These are phyloP conservation scores for Epinephelus malabaricus DNA, from an alignment of 2,797 vertebrate species.

Conservation along the genomic window DNA sequence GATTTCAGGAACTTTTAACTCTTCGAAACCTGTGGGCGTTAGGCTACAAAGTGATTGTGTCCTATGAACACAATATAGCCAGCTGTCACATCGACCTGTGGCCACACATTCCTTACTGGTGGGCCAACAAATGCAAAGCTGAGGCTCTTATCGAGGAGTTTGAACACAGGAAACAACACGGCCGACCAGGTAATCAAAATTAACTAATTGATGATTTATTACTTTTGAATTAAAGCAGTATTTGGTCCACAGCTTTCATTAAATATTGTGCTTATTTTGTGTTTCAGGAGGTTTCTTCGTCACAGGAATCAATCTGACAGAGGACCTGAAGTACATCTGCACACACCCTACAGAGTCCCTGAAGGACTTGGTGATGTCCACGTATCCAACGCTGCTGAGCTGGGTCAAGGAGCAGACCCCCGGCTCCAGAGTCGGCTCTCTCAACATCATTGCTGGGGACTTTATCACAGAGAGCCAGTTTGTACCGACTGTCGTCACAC, in stretches of 20 bases:
- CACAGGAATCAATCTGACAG: conserved; percentile 94
- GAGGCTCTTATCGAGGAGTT: conserved; percentile 88
- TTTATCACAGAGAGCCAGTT: conserved; percentile 90
- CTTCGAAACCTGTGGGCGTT: conserved; percentile 89
- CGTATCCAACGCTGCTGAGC: conserved; percentile 86
- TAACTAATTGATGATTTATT: neutral
- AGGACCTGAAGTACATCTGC: conserved; percentile 90
- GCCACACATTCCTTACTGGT: conserved; percentile 94
- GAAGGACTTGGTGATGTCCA: conserved; percentile 89
- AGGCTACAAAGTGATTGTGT: conserved; percentile 90
- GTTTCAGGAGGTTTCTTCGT: conserved; percentile 91
- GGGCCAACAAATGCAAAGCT: conserved; percentile 91
- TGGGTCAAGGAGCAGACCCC: conserved; percentile 92
- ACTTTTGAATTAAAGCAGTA: neutral
- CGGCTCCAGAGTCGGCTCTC: conserved; percentile 80
- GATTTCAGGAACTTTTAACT: conserved; percentile 88
- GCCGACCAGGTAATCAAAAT: conserved; percentile 88
- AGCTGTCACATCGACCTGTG: conserved; percentile 87
- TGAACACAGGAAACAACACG: conserved; percentile 87
- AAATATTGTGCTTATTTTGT: neutral
- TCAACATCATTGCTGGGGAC: conserved; percentile 95
- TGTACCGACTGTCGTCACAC: conserved; percentile 87
- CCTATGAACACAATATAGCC: conserved; percentile 87
- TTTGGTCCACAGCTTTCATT: neutral
- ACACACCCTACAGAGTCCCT: conserved; percentile 89